Conservation (phyloP, 2,797 vertebrate species). For the Menidia menidia region DNA sequence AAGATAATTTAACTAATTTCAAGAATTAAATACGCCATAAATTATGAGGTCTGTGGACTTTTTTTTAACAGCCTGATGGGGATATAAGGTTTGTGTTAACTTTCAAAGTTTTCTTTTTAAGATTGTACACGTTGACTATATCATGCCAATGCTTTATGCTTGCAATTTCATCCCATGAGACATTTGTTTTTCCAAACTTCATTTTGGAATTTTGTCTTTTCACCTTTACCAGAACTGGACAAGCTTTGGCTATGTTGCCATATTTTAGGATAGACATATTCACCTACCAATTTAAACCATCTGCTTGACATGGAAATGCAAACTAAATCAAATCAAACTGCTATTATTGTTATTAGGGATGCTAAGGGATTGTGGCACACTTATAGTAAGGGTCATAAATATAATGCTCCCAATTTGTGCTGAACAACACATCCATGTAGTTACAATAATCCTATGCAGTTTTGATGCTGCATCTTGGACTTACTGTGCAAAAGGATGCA, state of each 20-base stretch:
- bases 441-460: slow-evolving; percentile 70
- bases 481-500: slow-evolving; percentile 29
- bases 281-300: slow-evolving; percentile 68
- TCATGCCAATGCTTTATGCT: too few species aligned
- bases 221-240: slow-evolving; percentile 40
- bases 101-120: too few species aligned
- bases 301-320: slow-evolving; percentile 60
- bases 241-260: slow-evolving; percentile 45
- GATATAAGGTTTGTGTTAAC: too few species aligned
- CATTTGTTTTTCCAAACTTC: too few species aligned
- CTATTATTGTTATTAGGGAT: slow-evolving; percentile 63
- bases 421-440: slow-evolving; percentile 67
- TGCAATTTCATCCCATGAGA: too few species aligned
- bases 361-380: slow-evolving; percentile 64
- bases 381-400: slow-evolving; percentile 72
- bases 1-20: neutral
- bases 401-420: slow-evolving; percentile 69
- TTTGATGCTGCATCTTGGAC: slow-evolving; percentile 54
- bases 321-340: too few species aligned
- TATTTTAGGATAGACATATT: slow-evolving; percentile 53
- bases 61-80: neutral
- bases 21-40: neutral
- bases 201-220: slow-evolving; percentile 13
- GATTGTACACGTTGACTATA: too few species aligned
- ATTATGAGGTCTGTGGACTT: slow-evolving; percentile 1